Percentiles rank a stretch among this genome's conserved stretches.
These are phyloP conservation scores for Mesodorylaimus sp. DNA, from an alignment of 2,888 invertebrate genomes.

Conservation along the genomic window DNA sequence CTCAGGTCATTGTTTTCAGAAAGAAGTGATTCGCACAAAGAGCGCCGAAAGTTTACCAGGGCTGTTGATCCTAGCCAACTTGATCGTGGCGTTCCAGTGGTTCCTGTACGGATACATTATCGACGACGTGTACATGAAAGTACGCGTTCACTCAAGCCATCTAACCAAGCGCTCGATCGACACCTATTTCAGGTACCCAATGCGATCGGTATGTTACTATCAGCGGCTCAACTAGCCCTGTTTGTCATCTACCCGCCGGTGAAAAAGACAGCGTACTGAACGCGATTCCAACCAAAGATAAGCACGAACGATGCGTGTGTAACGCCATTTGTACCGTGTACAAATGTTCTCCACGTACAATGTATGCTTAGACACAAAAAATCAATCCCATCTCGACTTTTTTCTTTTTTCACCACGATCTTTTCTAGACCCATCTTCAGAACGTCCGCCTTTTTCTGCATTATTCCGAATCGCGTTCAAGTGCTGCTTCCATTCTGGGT, in stretches of 20 bases:
- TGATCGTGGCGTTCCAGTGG: slow-evolving; percentile 59
- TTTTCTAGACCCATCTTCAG: neutral
- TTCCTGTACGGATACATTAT: slow-evolving; percentile 58
- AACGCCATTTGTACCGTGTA: too few relatives aligned
- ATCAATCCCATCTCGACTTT: neutral
- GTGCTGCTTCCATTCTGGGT: slow-evolving; percentile 2
- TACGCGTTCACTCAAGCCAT: slow-evolving; percentile 28
- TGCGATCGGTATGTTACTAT: slow-evolving; percentile 53
- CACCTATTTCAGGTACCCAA: slow-evolving; percentile 51
- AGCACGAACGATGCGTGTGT: too few relatives aligned
- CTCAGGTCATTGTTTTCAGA: slow-evolving; percentile 37
- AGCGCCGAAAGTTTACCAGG: slow-evolving; percentile 71
- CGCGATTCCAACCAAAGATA: too few relatives aligned
- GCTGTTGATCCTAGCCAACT: slow-evolving; percentile 61
- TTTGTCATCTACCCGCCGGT: slow-evolving; percentile 55
- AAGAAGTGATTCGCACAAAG: slow-evolving; percentile 54
- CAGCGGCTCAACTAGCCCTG: slow-evolving; percentile 52
- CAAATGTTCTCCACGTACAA: too few relatives aligned
- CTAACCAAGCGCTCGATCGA: neutral
- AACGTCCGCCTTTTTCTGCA: neutral
- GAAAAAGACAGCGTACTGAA: too few relatives aligned
- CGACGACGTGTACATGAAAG: slow-evolving; percentile 54
- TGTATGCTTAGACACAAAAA: too few relatives aligned
- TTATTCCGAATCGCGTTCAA: neutral
- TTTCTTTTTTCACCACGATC: neutral